A percentile compares a stretch with the other conserved stretches of the same genome.
Evolutionary conservation across 2,797 vertebrate genomes (phyloP).

Genomic region (Pampus argenteus): DNA sequence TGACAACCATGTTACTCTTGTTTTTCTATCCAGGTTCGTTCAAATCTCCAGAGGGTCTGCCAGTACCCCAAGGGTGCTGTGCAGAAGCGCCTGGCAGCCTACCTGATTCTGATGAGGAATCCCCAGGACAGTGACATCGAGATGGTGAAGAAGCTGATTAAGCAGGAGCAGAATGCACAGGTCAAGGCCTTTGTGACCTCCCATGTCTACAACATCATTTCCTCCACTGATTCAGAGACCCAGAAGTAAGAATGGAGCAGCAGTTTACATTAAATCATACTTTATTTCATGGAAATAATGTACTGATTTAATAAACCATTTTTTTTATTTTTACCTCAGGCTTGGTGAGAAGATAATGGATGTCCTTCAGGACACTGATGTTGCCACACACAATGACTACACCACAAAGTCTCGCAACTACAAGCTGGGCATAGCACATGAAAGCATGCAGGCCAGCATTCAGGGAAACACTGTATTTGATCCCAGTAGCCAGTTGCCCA

Average conservation of each 20-base stretch:
- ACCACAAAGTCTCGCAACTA: constrained; percentile 90
- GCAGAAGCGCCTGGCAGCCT: constrained; percentile 92
- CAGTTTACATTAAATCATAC: background rate
- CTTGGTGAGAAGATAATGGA: constrained; percentile 83
- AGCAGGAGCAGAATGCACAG: constrained; percentile 86
- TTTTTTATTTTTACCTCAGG: constrained; percentile 67
- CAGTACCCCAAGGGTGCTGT: constrained; percentile 83
- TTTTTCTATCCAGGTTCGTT: constrained; percentile 79
- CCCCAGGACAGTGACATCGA: constrained; percentile 84
- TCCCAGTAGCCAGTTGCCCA: constrained; percentile 88
- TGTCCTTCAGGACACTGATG: constrained; percentile 81
- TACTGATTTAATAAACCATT: background rate
- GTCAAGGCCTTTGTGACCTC: constrained; percentile 92
- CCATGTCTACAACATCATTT: constrained; percentile 91
- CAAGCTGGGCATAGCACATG: constrained; percentile 77
- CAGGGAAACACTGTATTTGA: constrained; percentile 92
- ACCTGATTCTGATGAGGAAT: constrained; percentile 91
- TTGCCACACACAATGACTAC: constrained; percentile 83
- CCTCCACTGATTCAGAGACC: constrained; percentile 84
- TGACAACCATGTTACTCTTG: constrained; percentile 14
- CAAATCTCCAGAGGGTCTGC: constrained; percentile 87
- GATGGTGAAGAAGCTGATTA: constrained; percentile 84
- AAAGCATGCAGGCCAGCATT: constrained; percentile 75
- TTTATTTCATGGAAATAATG: background rate
- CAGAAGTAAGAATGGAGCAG: constrained; percentile 83